These are phyloP conservation scores for Prolemur simus DNA, from an alignment of 2,113 vertebrate species.

Conservation along the genomic window DNA sequence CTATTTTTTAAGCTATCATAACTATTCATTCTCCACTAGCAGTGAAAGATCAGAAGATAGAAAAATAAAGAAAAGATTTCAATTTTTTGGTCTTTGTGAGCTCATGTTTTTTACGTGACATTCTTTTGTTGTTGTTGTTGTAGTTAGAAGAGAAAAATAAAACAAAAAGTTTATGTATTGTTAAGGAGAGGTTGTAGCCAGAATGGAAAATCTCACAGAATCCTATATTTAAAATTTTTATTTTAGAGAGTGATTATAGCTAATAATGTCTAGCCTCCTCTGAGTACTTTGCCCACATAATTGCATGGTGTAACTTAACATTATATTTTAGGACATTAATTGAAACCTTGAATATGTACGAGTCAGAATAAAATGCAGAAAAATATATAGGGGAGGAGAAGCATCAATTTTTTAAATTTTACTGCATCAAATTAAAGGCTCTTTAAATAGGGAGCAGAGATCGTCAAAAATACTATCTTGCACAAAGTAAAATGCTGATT, in stretches of 20 bases:
- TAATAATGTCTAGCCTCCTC: conserved; percentile 46
- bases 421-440: conserved; percentile 12
- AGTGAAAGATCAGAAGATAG: not conserved
- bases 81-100: not conserved
- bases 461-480: not conserved
- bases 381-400: not conserved
- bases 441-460: conserved; percentile 15
- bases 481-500: conserved; percentile 22
- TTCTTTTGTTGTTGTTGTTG: not conserved
- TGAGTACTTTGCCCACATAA: conserved; percentile 58
- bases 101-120: not conserved
- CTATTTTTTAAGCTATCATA: not conserved
- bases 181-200: conserved; percentile 8
- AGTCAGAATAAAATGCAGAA: conserved; percentile 39
- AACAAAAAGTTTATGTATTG: conserved; percentile 39
- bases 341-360: conserved; percentile 57
- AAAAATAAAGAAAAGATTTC: conserved; percentile 25
- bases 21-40: not conserved
- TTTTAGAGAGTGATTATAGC: conserved; percentile 55
- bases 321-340: conserved; percentile 59
- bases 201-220: conserved; percentile 63
- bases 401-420: not conserved
- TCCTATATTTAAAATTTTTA: conserved; percentile 53
- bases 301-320: conserved; percentile 40
- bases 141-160: conserved; percentile 34